Conservation (phyloP, 2,888 invertebrate species). For the Cistogaster globosa region DNA sequence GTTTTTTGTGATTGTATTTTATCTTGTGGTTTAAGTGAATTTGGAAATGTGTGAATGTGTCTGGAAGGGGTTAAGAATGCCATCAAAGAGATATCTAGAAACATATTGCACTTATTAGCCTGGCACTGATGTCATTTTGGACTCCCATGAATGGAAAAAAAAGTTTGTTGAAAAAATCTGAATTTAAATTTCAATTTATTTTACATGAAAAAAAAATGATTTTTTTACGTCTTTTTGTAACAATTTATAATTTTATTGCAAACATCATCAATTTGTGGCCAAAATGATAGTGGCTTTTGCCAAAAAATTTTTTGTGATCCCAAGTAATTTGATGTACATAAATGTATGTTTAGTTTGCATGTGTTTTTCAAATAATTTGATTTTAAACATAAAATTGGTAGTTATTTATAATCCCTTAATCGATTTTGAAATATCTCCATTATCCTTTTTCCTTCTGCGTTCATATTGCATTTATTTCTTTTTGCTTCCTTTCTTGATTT, state of each 20-base stretch:
- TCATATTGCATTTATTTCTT: conserved; percentile 6
- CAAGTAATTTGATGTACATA: neutral
- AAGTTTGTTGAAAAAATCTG: conserved; percentile 38
- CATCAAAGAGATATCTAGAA: conserved; percentile 16
- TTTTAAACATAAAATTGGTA: neutral
- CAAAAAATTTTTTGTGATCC: no score
- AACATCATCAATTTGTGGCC: conserved; percentile 60
- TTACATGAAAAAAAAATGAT: conserved; percentile 39
- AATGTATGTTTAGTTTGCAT: conserved; percentile 5
- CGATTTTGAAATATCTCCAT: conserved; percentile 30
- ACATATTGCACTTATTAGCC: conserved; percentile 53
- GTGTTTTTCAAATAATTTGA: conserved; percentile 8
- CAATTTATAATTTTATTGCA: conserved; percentile 49
- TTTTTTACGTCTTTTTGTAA: neutral
- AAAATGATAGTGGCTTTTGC: conserved; percentile 33
- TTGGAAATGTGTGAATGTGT: conserved; percentile 14
- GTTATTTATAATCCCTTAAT: conserved; percentile 36
- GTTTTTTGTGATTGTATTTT: conserved; percentile 43
- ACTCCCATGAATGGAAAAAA: conserved; percentile 5
- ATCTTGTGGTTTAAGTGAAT: conserved; percentile 63
- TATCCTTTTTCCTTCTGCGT: neutral
- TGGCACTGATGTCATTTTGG: conserved; percentile 46
- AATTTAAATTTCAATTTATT: conserved; percentile 67
- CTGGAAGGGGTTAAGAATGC: neutral
- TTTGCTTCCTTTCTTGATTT: neutral